phyloP scores from a whole-genome alignment of 2,888 invertebrate genomes.

The Limenitis arthemis region DNA sequence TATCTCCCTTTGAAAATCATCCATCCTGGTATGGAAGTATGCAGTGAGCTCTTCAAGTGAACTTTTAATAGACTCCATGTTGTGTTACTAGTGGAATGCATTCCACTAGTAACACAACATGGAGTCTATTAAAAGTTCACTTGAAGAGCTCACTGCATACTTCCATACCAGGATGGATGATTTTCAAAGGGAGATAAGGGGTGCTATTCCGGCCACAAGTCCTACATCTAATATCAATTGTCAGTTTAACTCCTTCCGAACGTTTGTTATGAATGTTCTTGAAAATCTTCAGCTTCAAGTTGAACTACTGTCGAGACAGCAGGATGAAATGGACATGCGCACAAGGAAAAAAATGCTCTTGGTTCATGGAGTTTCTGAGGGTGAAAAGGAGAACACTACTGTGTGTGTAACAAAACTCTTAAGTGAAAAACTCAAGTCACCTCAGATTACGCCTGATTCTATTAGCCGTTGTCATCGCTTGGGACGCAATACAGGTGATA shows the following conservation, averaged over 20 bases:
- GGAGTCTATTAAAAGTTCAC: too few species aligned
- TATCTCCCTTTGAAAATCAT: not conserved
- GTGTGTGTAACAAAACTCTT: too few species aligned
- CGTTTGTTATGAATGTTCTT: not conserved
- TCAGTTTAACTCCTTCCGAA: not conserved
- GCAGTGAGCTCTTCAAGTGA: too few species aligned
- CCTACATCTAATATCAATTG: not conserved
- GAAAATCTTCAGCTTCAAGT: not conserved
- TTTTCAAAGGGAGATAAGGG: not conserved
- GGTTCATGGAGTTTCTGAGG: slow-evolving; percentile 1
- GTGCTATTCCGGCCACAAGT: not conserved
- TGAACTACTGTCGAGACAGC: not conserved
- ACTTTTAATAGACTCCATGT: too few species aligned
- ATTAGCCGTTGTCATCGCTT: not conserved
- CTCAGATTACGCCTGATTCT: not conserved
- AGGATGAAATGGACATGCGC: not conserved
- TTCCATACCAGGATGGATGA: not conserved
- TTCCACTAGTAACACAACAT: too few species aligned
- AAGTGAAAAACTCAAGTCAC: not conserved
- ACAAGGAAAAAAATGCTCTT: not conserved
- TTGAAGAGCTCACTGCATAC: too few species aligned
- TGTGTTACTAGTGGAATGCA: too few species aligned
- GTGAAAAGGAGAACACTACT: not conserved
- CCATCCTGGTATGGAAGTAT: not conserved
- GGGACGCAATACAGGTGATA: not conserved